phyloP scores from a whole-genome alignment of 2,888 invertebrate genomes.

The Sinelater perroti region DNA sequence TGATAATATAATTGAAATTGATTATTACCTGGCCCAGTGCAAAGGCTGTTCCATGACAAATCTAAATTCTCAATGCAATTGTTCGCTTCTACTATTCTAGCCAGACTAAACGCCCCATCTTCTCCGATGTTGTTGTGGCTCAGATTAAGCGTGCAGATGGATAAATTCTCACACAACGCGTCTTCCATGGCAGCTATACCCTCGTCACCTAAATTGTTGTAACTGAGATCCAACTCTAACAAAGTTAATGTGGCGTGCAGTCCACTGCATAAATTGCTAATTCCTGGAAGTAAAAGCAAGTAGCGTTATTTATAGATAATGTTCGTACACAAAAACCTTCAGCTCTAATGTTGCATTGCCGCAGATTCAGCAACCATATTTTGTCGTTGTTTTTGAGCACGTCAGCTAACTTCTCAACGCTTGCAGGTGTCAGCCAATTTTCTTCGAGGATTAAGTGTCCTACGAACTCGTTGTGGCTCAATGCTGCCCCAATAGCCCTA shows the following conservation, averaged over 20 bases:
- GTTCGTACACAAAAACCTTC: conserved; percentile 44
- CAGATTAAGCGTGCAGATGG: conserved; percentile 60
- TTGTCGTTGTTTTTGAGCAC: conserved; percentile 56
- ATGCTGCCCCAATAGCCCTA: conserved; percentile 53
- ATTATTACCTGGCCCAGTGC: conserved; percentile 54
- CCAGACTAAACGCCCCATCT: conserved; percentile 55
- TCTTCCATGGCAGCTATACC: conserved; percentile 56
- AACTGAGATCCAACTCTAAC: conserved; percentile 58
- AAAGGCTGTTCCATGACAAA: conserved; percentile 66
- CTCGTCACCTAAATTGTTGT: conserved; percentile 60
- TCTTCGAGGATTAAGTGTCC: conserved; percentile 56
- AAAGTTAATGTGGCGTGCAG: conserved; percentile 53
- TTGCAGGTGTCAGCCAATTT: conserved; percentile 57
- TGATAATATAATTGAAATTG: too few species aligned
- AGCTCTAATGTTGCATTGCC: conserved; percentile 60
- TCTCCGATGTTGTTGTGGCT: conserved; percentile 64
- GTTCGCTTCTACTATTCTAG: conserved; percentile 58
- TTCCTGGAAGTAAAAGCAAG: conserved; percentile 49
- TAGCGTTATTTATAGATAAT: neutral
- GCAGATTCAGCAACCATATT: conserved; percentile 55
- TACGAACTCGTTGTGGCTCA: conserved; percentile 56
- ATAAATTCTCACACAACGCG: conserved; percentile 53
- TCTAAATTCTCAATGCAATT: conserved; percentile 60
- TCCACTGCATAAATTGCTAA: conserved; percentile 54
- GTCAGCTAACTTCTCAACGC: conserved; percentile 55